Conservation (phyloP, 2,888 invertebrate genomes). For the Drosophila antonietae region DNA sequence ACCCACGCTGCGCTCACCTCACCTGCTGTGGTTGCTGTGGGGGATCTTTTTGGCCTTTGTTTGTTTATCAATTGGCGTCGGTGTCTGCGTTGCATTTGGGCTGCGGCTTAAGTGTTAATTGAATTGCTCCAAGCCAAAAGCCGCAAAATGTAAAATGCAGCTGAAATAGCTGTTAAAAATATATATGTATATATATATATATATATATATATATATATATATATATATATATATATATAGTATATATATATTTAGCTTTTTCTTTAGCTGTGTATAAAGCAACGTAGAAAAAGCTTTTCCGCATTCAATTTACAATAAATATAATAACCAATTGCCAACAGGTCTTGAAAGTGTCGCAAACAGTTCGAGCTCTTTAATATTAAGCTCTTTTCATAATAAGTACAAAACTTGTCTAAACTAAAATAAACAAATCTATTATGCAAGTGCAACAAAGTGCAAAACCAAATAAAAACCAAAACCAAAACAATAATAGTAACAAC, state of each 20-base stretch:
- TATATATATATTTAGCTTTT: background rate
- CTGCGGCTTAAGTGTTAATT: constrained; percentile 70
- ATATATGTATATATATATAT: background rate
- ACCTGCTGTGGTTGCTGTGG: background rate
- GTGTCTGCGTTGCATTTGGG: constrained; percentile 60
- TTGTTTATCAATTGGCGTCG: constrained; percentile 68
- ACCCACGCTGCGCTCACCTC: constrained; percentile 26
- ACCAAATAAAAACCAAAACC: constrained; percentile 1
- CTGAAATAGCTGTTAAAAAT: constrained; percentile 17
- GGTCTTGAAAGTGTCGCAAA: constrained; percentile 39
- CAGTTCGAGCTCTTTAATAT: constrained; percentile 35
- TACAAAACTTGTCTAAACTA: constrained; percentile 18
- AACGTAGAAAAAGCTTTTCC: background rate
- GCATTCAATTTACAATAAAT: background rate
- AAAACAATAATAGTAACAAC: background rate
- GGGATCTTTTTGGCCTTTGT: constrained; percentile 56
- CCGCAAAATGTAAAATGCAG: constrained; percentile 22
- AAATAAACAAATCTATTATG: constrained; percentile 50
- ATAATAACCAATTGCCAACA: constrained; percentile 8
- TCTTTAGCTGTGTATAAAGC: background rate
- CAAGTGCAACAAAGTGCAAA: constrained; percentile 60
- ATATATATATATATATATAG: background rate
- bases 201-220: background rate
- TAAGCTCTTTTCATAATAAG: constrained; percentile 2
- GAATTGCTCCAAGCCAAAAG: constrained; percentile 50